Conservation (phyloP, 2,113 vertebrate genomes). For the Diphyllodes magnificus region DNA sequence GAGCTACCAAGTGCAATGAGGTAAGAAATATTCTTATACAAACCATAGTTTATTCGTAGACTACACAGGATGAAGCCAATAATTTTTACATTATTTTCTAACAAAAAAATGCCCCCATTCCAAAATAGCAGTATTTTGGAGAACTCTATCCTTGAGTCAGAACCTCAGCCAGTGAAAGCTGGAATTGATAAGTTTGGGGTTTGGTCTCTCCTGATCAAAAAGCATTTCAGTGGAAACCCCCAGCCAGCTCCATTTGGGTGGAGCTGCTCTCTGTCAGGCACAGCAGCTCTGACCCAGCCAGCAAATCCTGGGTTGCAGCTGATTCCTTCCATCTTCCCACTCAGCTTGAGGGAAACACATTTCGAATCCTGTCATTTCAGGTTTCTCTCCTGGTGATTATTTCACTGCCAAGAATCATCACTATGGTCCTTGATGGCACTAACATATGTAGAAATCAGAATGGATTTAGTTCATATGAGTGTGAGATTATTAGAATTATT, state of each 20-base stretch:
- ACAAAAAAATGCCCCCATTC: not conserved
- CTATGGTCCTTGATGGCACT: not conserved
- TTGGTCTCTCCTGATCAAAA: not conserved
- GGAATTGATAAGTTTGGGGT: not conserved
- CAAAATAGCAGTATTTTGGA: not conserved
- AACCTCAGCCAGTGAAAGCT: not conserved
- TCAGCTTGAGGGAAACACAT: not conserved
- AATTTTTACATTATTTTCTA: not conserved
- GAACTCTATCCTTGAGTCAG: not conserved
- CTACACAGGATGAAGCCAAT: not conserved
- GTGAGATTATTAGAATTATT: not conserved
- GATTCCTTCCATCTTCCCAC: not conserved
- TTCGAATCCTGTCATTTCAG: not conserved
- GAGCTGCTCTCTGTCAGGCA: not conserved
- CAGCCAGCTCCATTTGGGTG: not conserved
- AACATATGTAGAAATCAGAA: not conserved
- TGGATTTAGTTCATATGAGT: not conserved
- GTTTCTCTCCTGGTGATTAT: not conserved
- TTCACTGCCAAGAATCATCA: not conserved
- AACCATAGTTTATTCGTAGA: not conserved
- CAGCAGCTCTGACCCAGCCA: not conserved
- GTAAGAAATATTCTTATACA: not conserved
- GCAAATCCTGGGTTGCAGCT: accelerated
- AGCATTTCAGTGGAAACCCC: not conserved
- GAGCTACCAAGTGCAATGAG: not conserved